A percentile compares a stretch with the other conserved stretches of the same genome.
These are phyloP conservation scores for Gastrophryne carolinensis DNA, from an alignment of 2,797 vertebrate genomes.

Conservation along the genomic window DNA sequence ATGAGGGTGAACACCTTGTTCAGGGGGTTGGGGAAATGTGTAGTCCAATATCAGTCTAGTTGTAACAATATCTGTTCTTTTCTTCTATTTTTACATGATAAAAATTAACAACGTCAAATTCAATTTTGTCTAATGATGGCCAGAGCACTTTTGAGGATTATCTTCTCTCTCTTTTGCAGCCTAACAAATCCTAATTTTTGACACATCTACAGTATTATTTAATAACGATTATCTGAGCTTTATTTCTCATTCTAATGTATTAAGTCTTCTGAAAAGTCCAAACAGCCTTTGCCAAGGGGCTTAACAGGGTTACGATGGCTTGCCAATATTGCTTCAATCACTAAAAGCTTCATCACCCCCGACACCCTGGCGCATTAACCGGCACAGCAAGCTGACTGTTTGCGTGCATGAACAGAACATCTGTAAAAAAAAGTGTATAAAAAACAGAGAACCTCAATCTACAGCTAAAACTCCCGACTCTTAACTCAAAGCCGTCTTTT, in stretches of 20 bases:
- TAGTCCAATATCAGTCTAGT: too few relatives aligned
- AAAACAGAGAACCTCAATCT: background rate
- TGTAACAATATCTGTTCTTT: too few relatives aligned
- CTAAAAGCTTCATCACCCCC: background rate
- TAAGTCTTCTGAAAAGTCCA: background rate
- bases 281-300: background rate
- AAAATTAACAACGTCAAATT: background rate
- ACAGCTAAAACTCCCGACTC: background rate
- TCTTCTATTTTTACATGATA: too few relatives aligned
- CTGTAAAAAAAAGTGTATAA: background rate
- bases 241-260: background rate
- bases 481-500: conserved; percentile 26
- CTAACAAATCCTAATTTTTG: background rate
- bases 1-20: too few relatives aligned
- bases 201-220: background rate
- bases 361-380: background rate
- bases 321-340: background rate
- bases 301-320: background rate
- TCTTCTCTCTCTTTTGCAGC: background rate
- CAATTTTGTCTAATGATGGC: background rate
- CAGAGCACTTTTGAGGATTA: background rate
- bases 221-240: background rate
- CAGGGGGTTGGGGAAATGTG: too few relatives aligned
- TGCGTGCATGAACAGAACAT: background rate
- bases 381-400: background rate